A percentile compares a stretch with the other conserved stretches of the same genome.
phyloP scores from a whole-genome alignment of 2,888 invertebrate species.

The Azorinus chamasolen region DNA sequence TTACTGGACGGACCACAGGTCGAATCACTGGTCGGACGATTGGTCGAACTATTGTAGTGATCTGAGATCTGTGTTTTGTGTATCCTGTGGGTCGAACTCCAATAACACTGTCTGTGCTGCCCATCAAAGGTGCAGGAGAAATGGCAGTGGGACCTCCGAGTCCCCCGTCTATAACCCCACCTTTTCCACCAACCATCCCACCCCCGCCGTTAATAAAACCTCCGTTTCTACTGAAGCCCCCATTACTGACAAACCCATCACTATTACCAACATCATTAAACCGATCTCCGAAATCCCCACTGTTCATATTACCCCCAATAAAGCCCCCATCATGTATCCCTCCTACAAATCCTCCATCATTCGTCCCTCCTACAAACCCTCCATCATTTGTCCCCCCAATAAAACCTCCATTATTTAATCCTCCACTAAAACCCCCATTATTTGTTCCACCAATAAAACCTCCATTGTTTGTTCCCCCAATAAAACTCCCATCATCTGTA shows the following conservation, averaged over 20 bases:
- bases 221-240: not conserved
- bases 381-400: not conserved
- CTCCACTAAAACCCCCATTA: too few relatives aligned
- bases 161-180: not conserved
- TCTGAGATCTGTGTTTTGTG: conserved; percentile 44
- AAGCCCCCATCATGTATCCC: not conserved
- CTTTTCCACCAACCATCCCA: not conserved
- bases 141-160: conserved; percentile 3
- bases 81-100: conserved; percentile 30
- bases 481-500: too few relatives aligned
- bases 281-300: not conserved
- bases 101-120: conserved; percentile 23
- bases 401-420: conserved; percentile 5
- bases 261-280: not conserved
- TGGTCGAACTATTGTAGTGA: conserved; percentile 52
- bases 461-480: too few relatives aligned
- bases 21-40: conserved; percentile 49
- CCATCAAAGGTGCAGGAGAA: conserved; percentile 2
- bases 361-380: not conserved
- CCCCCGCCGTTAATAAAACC: conserved; percentile 1
- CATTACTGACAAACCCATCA: conserved; percentile 4
- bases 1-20: conserved; percentile 47
- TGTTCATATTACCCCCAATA: not conserved
- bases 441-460: too few relatives aligned
- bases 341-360: not conserved